phyloP scores from a whole-genome alignment of 2,888 invertebrate species.

The Philonicus albiceps region DNA sequence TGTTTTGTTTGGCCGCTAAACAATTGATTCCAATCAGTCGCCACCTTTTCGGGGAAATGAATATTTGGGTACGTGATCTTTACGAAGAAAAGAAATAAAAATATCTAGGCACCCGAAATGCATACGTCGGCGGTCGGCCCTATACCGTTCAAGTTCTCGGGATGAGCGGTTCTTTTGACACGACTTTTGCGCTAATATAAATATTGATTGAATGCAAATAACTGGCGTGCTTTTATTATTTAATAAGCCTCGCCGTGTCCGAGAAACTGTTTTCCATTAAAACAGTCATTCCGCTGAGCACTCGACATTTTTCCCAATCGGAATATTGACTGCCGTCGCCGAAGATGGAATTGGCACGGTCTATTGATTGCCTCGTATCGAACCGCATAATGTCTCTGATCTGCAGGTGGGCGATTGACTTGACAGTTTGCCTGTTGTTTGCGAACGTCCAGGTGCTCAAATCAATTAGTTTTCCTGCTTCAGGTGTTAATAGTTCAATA shows the following conservation, averaged over 20 bases:
- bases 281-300: slow-evolving; percentile 19
- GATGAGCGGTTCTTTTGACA: slow-evolving; percentile 10
- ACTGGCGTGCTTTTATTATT: not conserved
- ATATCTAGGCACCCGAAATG: not conserved
- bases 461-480: slow-evolving; percentile 35
- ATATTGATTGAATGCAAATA: slow-evolving; percentile 14
- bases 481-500: slow-evolving; percentile 41
- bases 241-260: not conserved
- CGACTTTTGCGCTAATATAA: slow-evolving; percentile 23
- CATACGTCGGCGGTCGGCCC: not conserved
- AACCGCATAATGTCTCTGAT: not conserved
- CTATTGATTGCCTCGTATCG: not conserved
- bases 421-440: not conserved
- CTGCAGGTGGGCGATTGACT: slow-evolving; percentile 22
- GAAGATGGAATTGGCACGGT: slow-evolving; percentile 27
- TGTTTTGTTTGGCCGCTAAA: slow-evolving; percentile 7
- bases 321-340: not conserved
- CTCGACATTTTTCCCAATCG: not conserved
- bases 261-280: slow-evolving; percentile 20
- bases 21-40: slow-evolving; percentile 14
- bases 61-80: slow-evolving; percentile 25
- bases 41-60: slow-evolving; percentile 35
- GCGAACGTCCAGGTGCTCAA: slow-evolving; percentile 34
- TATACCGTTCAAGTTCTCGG: not conserved
- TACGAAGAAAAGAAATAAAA: not conserved